A percentile compares a stretch with the other conserved stretches of the same genome.
phyloP scores from a whole-genome alignment of 2,888 invertebrate genomes.

The Diogma glabrata region DNA sequence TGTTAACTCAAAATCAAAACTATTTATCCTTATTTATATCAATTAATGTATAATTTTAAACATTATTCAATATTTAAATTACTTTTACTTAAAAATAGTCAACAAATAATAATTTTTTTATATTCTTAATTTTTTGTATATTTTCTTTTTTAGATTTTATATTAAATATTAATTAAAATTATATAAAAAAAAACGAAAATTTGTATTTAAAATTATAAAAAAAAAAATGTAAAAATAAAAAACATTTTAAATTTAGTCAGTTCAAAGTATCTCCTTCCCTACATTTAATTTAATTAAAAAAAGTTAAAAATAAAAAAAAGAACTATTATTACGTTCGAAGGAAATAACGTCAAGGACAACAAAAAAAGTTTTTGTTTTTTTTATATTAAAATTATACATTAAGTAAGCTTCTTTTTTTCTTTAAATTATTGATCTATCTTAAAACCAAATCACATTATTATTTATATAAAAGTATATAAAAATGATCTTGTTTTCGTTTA shows the following conservation, averaged over 20 bases:
- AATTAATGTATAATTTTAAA: conserved; percentile 8
- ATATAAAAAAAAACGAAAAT: conserved; percentile 5
- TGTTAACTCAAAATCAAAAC: too few relatives aligned
- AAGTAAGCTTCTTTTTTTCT: too few relatives aligned
- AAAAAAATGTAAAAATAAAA: conserved; percentile 9
- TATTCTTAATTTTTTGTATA: conserved; percentile 9
- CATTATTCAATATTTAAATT: conserved; percentile 7
- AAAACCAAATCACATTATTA: conserved; percentile 2
- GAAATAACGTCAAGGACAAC: too few relatives aligned
- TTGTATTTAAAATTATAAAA: conserved; percentile 1
- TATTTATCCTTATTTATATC: too few relatives aligned
- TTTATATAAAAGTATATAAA: neutral
- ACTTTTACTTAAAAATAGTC: conserved; percentile 9
- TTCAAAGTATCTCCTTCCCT: conserved; percentile 6
- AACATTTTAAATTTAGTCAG: conserved; percentile 7
- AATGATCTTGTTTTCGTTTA: neutral
- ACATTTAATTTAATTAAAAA: conserved; percentile 2
- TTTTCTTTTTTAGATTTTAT: conserved; percentile 6
- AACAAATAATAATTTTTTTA: conserved; percentile 8
- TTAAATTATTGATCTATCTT: conserved; percentile 1
- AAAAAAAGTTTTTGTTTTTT: too few relatives aligned
- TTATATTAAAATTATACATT: conserved; percentile 8
- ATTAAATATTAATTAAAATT: conserved; percentile 8
- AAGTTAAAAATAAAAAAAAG: conserved; percentile 5
- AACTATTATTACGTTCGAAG: conserved; percentile 3